Conservation (phyloP, 2,797 vertebrate genomes). For the Cyclopterus lumpus region DNA sequence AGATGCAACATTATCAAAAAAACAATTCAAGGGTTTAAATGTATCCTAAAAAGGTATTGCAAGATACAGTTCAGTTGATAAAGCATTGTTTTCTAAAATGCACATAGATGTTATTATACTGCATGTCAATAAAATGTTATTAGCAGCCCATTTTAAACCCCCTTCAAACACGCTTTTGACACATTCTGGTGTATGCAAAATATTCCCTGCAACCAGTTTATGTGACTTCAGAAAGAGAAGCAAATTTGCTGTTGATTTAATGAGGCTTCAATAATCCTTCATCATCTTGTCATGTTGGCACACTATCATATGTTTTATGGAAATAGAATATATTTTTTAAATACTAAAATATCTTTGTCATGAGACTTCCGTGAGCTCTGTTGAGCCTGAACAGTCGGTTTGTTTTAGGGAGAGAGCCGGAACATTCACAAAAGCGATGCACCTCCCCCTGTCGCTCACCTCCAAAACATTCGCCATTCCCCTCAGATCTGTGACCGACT, state of each 20-base stretch:
- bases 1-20: constrained; percentile 17
- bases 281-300: not conserved
- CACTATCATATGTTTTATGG: not conserved
- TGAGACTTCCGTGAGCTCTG: constrained; percentile 71
- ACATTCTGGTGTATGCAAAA: constrained; percentile 1
- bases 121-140: not conserved
- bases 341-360: constrained; percentile 56
- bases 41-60: not conserved
- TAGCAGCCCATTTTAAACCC: not conserved
- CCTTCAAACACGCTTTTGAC: not conserved
- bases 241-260: constrained; percentile 13
- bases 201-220: not conserved
- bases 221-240: constrained; percentile 2
- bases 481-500: constrained; percentile 18
- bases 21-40: not conserved
- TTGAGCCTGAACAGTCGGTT: constrained; percentile 33
- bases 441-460: constrained; percentile 60
- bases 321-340: not conserved
- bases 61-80: constrained; percentile 16
- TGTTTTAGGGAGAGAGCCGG: constrained; percentile 57
- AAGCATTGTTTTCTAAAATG: constrained; percentile 14
- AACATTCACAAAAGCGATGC: constrained; percentile 69
- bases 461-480: constrained; percentile 48
- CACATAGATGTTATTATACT: not conserved
- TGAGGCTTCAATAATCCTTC: not conserved